Base-by-base conservation (phyloP, 2,797 vertebrate genomes). In the Thaleichthys pacificus region DNA sequence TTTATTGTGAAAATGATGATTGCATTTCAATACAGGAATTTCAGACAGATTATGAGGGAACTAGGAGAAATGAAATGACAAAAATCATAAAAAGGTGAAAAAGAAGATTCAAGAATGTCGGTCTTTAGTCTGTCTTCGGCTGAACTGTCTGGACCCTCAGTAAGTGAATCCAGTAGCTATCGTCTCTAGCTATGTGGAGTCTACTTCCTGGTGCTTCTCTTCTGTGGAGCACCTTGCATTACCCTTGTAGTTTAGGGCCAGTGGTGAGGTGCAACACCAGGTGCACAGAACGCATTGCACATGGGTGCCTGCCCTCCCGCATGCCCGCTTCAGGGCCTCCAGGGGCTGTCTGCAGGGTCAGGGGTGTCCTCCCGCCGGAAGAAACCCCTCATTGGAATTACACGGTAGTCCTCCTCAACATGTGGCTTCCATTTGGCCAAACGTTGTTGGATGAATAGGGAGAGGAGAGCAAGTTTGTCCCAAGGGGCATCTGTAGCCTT, bases 391-490 rank as follows among this genome's bases (percentile, higher is more conserved):
- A 88, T 86, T 90, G 85, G 80, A 86, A 87, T 86, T 89, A 88
- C 78, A 88, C 84, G 75, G 85, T 81, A 86, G 89, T 78, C 8
- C 76, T 69, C 72, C 74, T 56, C 77, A 82, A 92, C 92, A 93
- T 91, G 82, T 93, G 91, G 89, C 78, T 89, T 81, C 86, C 77
- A 91, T 92, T 93, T 87, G 75, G 78, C 76, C 76, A 82, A 84
- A 81, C 68, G 68, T 83, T 85, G 79, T 77, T 87, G 87, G 84
- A 83, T 87, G 80, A 89, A 89, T 85, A 68, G 81, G 70, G 66
- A 70, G 65, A 57, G 73, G 30, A 72, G 35, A 65, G 58, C 32
- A 56, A 68, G 61, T 63, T 6, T 54, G 30, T 58, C 49, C 63
- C 28, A 47, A n/a, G 1, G 51, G 78, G 79, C 70, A 64, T 77